Base-by-base conservation (phyloP, 2,113 vertebrate species). In the Eolophus roseicapilla region DNA sequence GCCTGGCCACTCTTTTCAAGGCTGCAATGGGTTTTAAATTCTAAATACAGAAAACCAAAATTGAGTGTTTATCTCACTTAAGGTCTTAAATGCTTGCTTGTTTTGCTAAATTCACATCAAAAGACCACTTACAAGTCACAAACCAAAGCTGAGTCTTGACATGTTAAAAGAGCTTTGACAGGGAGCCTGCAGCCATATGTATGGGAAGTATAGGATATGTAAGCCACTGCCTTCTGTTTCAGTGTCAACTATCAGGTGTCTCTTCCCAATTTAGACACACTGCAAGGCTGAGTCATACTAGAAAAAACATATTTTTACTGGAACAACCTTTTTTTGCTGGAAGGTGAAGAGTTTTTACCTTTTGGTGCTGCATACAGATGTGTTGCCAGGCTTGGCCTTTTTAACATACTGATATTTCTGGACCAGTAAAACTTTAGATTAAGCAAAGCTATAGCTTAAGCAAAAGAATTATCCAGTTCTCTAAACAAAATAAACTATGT, bases 161-260 rank as follows among this genome's bases (percentile, higher is more conserved):
- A 0, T 28, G 4, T 46, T 55, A 41, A 24, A 74, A 46, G 33
- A 43, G 28, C 46, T 86, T 73, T 59, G 25, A 31, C 24, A 63
- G 24, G 0, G 1, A 67, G 33, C 17, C 29, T 77, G 17, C 39
- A 69, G 59, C 39, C 3, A 0, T n/a, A 9, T 1, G 0, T 25
- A 8, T 19, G 49, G 19, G 29, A 75, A 87, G 41, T 14, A 35
- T 3, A 69, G 68, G 18, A 49, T 2, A 0, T 5, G 16, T 35
- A 24, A 53, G 25, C 19, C 41, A 5, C 31, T 53, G 18, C 14
- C 52, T 79, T 2, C 1, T 9, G 2, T 7, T 68, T 76, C 62
- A 13, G 0, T 37, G 21, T 33, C 50, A 80, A 3, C 28, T 46
- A 47, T 47, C 10, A 29, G 46, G 20, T 9, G 59, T 29, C 24